Percentiles rank a stretch among this genome's conserved stretches.
Conservation (phyloP, 2,888 invertebrate species). For the Sesamia inferens region DNA sequence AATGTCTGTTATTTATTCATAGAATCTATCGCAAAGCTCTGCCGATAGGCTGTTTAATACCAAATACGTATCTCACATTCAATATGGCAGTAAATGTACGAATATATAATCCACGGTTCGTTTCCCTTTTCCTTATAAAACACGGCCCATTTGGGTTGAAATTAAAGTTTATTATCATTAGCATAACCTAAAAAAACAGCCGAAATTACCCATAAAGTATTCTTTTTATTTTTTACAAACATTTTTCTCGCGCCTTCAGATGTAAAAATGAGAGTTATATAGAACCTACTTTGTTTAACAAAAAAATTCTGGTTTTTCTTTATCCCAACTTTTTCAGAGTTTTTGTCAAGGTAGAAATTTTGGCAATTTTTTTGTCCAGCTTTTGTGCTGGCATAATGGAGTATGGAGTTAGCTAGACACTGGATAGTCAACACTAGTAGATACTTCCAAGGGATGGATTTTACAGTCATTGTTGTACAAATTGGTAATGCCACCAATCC, state of each 20-base stretch:
- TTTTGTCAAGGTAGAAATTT: neutral
- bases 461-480: too few relatives aligned
- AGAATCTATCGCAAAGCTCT: neutral
- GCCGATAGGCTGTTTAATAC: neutral
- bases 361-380: neutral
- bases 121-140: constrained; percentile 34
- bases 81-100: neutral
- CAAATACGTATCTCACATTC: neutral
- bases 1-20: neutral
- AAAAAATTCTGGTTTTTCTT: constrained; percentile 19
- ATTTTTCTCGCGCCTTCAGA: constrained; percentile 40
- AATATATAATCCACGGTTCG: neutral
- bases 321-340: neutral
- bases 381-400: neutral
- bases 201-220: constrained; percentile 51
- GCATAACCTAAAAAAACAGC: constrained; percentile 44
- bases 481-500: too few relatives aligned
- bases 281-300: constrained; percentile 7
- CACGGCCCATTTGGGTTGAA: constrained; percentile 52
- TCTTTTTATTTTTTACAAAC: constrained; percentile 55
- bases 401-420: neutral
- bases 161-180: constrained; percentile 65
- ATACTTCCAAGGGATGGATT: too few relatives aligned
- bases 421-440: neutral
- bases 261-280: constrained; percentile 45